A percentile compares a stretch with the other conserved stretches of the same genome.
Evolutionary conservation across 2,113 vertebrate species (phyloP).

Genomic region (Otus sunia): DNA sequence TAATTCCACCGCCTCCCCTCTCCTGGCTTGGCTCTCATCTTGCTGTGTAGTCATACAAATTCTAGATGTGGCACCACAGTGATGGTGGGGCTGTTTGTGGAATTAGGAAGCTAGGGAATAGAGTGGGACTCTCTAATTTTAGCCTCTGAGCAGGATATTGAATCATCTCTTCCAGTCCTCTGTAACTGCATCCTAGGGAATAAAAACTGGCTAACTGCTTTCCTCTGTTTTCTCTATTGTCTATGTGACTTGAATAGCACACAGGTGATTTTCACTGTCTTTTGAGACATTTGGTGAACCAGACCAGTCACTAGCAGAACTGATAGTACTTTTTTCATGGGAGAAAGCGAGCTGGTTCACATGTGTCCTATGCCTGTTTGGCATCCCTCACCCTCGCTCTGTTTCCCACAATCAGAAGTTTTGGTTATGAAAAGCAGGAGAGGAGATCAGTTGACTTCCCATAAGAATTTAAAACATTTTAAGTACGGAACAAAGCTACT

Average conservation of each 20-base stretch:
- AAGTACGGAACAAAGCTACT: not conserved
- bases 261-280: fast-evolving
- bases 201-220: not conserved
- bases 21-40: not conserved
- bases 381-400: not conserved
- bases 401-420: not conserved
- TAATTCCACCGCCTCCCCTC: not conserved
- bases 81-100: not conserved
- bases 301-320: not conserved
- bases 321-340: not conserved
- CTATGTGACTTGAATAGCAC: not conserved
- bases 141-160: not conserved
- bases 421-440: not conserved
- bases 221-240: not conserved
- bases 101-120: not conserved
- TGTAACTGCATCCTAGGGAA: not conserved
- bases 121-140: not conserved
- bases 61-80: not conserved
- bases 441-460: not conserved
- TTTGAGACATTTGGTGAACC: not conserved
- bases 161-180: not conserved
- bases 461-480: not conserved
- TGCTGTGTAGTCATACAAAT: not conserved
- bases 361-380: not conserved
- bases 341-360: not conserved